phyloP scores from a whole-genome alignment of 2,113 vertebrate genomes.

The Blennius ocellaris region DNA sequence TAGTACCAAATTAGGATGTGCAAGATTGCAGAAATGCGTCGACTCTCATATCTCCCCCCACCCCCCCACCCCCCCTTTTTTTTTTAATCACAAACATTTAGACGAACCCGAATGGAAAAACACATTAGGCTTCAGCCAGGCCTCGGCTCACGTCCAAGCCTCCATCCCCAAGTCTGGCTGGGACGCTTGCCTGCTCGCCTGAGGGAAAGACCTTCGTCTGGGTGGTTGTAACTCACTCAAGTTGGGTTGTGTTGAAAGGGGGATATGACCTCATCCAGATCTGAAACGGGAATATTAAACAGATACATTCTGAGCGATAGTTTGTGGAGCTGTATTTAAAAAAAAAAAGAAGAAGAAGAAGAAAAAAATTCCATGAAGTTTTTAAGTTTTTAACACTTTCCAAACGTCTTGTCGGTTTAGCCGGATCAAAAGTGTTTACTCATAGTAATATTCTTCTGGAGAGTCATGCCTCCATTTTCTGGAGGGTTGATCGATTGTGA shows the following conservation, averaged over 20 bases:
- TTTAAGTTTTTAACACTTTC: neutral
- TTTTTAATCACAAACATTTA: slow-evolving; percentile 83
- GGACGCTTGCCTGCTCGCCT: slow-evolving; percentile 24
- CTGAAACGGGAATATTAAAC: neutral
- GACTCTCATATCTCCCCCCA: slow-evolving; percentile 71
- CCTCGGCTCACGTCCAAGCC: slow-evolving; percentile 18
- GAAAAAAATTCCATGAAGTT: neutral
- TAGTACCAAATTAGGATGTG: slow-evolving; percentile 89
- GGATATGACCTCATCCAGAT: slow-evolving; percentile 18
- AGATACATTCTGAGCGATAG: neutral
- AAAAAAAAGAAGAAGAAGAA: neutral
- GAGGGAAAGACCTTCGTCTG: slow-evolving; percentile 25
- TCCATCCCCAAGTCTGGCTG: slow-evolving; percentile 13
- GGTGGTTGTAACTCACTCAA: slow-evolving; percentile 24
- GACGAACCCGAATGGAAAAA: slow-evolving; percentile 45
- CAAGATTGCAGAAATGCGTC: slow-evolving; percentile 86
- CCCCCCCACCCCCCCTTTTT: too few relatives aligned
- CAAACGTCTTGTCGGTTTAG: neutral
- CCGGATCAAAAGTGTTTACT: neutral
- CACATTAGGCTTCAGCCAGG: slow-evolving; percentile 50
- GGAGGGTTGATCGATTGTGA: neutral
- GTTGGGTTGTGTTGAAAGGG: slow-evolving; percentile 4
- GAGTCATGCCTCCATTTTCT: neutral
- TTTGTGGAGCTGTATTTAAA: neutral
- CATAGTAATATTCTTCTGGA: too few relatives aligned